phyloP scores from a whole-genome alignment of 2,888 invertebrate species.

The Eupeodes luniger region DNA sequence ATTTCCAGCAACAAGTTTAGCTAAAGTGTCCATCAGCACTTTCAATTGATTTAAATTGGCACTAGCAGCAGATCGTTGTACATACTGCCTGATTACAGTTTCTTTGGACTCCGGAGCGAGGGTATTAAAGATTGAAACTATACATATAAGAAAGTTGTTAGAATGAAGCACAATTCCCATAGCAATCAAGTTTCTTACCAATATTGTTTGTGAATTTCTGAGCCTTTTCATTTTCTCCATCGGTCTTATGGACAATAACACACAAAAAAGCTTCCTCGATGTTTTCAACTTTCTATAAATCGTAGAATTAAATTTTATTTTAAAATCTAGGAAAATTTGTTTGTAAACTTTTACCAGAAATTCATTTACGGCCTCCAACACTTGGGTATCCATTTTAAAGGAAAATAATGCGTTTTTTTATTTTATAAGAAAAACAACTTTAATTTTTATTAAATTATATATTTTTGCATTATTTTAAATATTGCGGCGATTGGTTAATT shows the following conservation, averaged over 20 bases:
- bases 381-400: constrained; percentile 80
- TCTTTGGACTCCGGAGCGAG: constrained; percentile 90
- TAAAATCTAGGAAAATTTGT: background rate
- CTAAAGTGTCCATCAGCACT: constrained; percentile 90
- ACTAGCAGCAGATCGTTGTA: constrained; percentile 89
- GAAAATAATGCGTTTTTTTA: background rate
- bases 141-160: background rate
- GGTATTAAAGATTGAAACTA: constrained; percentile 87
- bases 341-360: constrained; percentile 79
- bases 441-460: background rate
- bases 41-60: constrained; percentile 91
- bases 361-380: constrained; percentile 80
- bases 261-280: constrained; percentile 96
- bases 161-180: too few species aligned
- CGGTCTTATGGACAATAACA: constrained; percentile 91
- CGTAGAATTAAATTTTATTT: background rate
- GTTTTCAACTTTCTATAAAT: constrained; percentile 89
- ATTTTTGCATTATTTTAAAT: constrained; percentile 27
- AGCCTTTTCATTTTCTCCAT: constrained; percentile 89
- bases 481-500: background rate
- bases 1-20: constrained; percentile 89
- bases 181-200: constrained; percentile 78
- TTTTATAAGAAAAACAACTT: background rate
- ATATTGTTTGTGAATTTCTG: constrained; percentile 89
- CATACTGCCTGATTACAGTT: constrained; percentile 89